Conservation (phyloP, 2,888 invertebrate genomes). For the Heteropelma amictum region DNA sequence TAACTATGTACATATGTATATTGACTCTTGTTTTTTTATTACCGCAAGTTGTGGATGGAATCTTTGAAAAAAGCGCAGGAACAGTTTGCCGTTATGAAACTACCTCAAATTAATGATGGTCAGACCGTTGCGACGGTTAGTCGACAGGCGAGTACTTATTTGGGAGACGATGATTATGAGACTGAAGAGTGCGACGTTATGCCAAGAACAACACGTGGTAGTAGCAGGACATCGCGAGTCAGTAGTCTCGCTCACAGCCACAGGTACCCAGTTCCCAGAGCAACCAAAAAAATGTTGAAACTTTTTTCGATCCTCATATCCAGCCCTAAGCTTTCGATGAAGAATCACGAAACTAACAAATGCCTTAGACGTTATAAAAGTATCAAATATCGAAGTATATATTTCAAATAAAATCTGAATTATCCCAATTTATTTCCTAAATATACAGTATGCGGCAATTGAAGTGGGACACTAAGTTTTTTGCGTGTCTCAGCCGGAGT, state of each 20-base stretch:
- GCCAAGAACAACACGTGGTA: conserved; percentile 77
- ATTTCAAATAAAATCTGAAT: too few species aligned
- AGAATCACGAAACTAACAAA: too few species aligned
- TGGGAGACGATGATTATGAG: conserved; percentile 74
- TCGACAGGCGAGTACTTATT: conserved; percentile 72
- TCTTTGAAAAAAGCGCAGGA: conserved; percentile 75
- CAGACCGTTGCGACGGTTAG: conserved; percentile 67
- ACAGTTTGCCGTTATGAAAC: conserved; percentile 71
- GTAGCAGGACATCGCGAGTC: conserved; percentile 82
- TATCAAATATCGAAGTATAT: too few species aligned
- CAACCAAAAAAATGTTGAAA: neutral
- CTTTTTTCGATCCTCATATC: too few species aligned
- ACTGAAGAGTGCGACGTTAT: conserved; percentile 72
- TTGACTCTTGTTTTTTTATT: neutral
- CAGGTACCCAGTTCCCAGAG: conserved; percentile 77
- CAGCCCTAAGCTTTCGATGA: too few species aligned
- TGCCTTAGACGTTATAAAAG: too few species aligned
- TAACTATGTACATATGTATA: neutral
- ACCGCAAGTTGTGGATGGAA: conserved; percentile 74
- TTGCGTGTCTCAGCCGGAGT: too few species aligned
- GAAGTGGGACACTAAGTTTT: too few species aligned
- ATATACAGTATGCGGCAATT: too few species aligned
- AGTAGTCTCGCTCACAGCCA: conserved; percentile 87
- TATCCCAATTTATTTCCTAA: too few species aligned
- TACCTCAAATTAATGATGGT: conserved; percentile 68